Evolutionary conservation across 2,888 invertebrate genomes (phyloP).

Genomic region (Epistrophella euchroma): DNA sequence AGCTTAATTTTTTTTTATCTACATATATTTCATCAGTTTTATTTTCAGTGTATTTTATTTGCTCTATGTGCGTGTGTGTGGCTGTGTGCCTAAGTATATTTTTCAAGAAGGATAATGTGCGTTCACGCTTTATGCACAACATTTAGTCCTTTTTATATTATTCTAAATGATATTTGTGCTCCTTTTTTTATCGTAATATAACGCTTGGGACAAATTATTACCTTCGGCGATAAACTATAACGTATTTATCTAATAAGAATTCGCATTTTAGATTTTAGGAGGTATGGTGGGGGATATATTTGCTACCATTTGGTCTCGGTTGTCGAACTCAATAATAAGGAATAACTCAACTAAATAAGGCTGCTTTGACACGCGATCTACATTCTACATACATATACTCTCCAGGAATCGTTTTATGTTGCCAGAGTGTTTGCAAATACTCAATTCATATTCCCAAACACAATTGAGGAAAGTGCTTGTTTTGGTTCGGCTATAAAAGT

Average conservation of each 20-base stretch:
- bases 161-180: constrained; percentile 51
- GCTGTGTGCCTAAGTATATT: constrained; percentile 36
- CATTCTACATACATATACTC: neutral
- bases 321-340: constrained; percentile 41
- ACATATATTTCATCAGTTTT: neutral
- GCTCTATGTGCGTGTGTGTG: neutral
- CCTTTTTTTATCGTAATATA: constrained; percentile 54
- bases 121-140: constrained; percentile 51
- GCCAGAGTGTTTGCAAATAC: constrained; percentile 42
- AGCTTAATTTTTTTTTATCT: neutral
- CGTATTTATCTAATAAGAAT: constrained; percentile 72
- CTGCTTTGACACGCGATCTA: constrained; percentile 62
- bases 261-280: constrained; percentile 58
- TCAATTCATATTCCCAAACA: constrained; percentile 54
- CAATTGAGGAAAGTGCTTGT: constrained; percentile 65
- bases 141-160: constrained; percentile 59
- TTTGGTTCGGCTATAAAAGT: constrained; percentile 73
- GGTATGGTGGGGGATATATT: neutral
- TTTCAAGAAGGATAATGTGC: constrained; percentile 59
- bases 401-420: constrained; percentile 37
- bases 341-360: constrained; percentile 45
- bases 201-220: constrained; percentile 67
- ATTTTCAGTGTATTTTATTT: neutral
- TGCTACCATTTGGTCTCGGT: constrained; percentile 21
- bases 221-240: constrained; percentile 68